Base-by-base conservation (phyloP, 2,797 vertebrate genomes). In the Malacoraja senta region DNA sequence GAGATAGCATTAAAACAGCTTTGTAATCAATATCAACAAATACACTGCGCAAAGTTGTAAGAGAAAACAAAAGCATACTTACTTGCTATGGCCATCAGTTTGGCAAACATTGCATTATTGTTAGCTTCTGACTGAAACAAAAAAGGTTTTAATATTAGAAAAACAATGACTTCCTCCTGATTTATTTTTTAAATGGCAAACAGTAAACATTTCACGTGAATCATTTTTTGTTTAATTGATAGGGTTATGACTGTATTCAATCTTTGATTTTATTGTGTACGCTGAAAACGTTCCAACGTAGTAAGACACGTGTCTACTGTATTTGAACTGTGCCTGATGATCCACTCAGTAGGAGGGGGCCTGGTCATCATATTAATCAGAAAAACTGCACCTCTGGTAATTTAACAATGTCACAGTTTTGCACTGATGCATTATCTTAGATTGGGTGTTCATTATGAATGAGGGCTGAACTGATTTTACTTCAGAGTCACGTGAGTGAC, bases 41-140 rank as follows among this genome's bases (percentile, higher is more conserved):
- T 91, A 58, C 29, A 78, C 38, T 8, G 17, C 63, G 29, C 68
- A 61, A 86, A 94, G 38, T 88, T 90, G 78, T 63, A 58, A 0
- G 3, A 35, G 1, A 29, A 29, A 94, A 95, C 53, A 88, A 35
- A 8, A 3, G 32, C 3, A 90, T 93, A 98, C 98, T 98, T 95
- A 99, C 98, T 99, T 96, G 98, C 97, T 95, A 99, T 98, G 94
- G 97, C 99, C 98, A 99, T 98, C 95, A 99, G 96, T 95, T 99
- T 99, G 94, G 98, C 98, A 95, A 99, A 97, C 98, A 99, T 99
- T 93, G 98, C 97, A 93, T 97, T 95, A 95, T 96, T 99, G 95
- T 99, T 99, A 95, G 98, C 97, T 95, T 99, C 99, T 93, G 98
- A 99, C 99, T 99, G 94, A 0, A 94, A 80, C 6, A 93, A 93